phyloP scores from a whole-genome alignment of 2,113 vertebrate genomes.

The Catagonus wagneri region DNA sequence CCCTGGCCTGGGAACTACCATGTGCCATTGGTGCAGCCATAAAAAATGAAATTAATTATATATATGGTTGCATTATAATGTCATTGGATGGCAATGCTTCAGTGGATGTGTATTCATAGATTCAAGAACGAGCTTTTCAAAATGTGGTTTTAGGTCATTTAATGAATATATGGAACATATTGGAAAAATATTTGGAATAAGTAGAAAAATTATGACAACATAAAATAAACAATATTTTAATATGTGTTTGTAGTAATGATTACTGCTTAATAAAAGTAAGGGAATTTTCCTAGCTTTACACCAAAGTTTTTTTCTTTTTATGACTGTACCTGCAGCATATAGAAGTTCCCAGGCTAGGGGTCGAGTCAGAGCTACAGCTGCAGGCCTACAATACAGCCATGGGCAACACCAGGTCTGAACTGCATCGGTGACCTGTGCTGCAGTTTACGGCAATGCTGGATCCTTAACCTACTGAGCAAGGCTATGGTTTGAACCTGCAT shows the following conservation, averaged over 20 bases:
- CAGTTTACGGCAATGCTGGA: too few species aligned
- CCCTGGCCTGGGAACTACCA: too few species aligned
- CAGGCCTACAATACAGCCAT: too few species aligned
- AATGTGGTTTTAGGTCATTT: not conserved
- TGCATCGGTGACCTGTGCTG: too few species aligned
- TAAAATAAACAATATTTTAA: slow-evolving; percentile 24
- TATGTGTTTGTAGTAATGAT: not conserved
- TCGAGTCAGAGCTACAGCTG: too few species aligned
- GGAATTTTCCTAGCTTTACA: not conserved
- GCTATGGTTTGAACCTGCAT: too few species aligned
- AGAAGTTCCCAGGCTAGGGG: too few species aligned
- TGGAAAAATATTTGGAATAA: not conserved
- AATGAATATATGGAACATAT: not conserved
- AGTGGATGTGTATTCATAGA: not conserved
- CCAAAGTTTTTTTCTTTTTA: not conserved
- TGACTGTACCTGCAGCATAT: too few species aligned
- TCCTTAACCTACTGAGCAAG: too few species aligned
- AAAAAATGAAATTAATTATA: not conserved
- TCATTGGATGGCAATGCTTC: not conserved
- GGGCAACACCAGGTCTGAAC: too few species aligned
- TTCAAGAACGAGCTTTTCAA: slow-evolving; percentile 33
- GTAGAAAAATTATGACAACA: not conserved
- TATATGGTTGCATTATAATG: not conserved
- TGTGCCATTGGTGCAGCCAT: too few species aligned
- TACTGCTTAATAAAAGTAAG: not conserved